phyloP scores from a whole-genome alignment of 2,888 invertebrate species.

The Stenchaetothrips biformis region DNA sequence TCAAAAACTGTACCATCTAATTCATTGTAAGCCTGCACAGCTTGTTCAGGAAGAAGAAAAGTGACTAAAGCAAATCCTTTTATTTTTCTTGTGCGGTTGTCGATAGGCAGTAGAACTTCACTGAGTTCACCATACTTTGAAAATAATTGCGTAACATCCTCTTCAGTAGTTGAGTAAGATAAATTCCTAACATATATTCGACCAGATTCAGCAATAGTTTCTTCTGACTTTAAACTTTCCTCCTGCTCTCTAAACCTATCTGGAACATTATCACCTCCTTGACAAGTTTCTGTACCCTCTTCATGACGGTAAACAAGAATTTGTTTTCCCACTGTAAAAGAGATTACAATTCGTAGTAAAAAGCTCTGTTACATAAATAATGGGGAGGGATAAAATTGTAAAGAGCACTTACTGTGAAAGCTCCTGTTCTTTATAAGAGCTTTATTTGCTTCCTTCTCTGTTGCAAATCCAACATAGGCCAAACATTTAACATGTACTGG shows the following conservation, averaged over 20 bases:
- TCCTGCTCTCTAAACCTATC: constrained; percentile 60
- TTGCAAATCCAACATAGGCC: constrained; percentile 86
- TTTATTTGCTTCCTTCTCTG: constrained; percentile 70
- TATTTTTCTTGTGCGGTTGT: constrained; percentile 62
- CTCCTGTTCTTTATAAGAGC: constrained; percentile 79
- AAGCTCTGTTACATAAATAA: constrained; percentile 26
- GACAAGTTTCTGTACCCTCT: constrained; percentile 33
- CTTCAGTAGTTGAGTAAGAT: constrained; percentile 78
- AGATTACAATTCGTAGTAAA: not conserved
- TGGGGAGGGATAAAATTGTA: not conserved
- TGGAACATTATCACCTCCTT: constrained; percentile 40
- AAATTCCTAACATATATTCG: constrained; percentile 89
- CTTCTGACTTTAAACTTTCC: constrained; percentile 62
- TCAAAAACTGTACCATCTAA: constrained; percentile 88
- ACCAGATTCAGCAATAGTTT: constrained; percentile 83
- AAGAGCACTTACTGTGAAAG: constrained; percentile 64
- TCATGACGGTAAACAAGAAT: not conserved
- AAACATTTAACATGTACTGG: constrained; percentile 74
- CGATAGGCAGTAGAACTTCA: constrained; percentile 86
- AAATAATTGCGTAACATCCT: constrained; percentile 77
- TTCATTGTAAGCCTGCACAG: constrained; percentile 77
- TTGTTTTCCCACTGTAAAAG: constrained; percentile 39
- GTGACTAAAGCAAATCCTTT: constrained; percentile 93
- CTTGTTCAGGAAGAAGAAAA: constrained; percentile 92
- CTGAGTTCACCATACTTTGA: constrained; percentile 78